Conservation (phyloP, 1,140 invertebrate species). For the Heliconius congener region DNA sequence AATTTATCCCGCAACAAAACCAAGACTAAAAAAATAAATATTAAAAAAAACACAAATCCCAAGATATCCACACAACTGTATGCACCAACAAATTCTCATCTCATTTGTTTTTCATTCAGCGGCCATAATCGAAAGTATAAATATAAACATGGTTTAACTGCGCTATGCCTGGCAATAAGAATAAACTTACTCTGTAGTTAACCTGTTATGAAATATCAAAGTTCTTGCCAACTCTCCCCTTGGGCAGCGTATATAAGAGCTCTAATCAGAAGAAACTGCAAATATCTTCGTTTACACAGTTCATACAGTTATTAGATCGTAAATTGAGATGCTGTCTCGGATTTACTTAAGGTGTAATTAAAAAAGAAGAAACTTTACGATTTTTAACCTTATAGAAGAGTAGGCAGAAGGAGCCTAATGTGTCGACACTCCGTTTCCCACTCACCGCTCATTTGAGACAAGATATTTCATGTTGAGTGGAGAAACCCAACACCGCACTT, state of each 20-base stretch:
- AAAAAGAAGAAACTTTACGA: no score
- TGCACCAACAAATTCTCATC: conserved; percentile 71
- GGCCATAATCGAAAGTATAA: conserved; percentile 79
- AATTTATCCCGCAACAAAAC: background rate
- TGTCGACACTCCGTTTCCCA: no score
- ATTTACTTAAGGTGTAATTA: background rate
- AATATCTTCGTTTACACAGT: conserved; percentile 16
- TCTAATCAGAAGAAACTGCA: conserved; percentile 16
- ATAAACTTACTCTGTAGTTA: conserved; percentile 72
- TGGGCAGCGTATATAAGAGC: conserved; percentile 19
- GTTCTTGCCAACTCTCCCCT: conserved; percentile 31
- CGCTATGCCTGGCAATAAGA: conserved; percentile 69
- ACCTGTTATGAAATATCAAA: conserved; percentile 60
- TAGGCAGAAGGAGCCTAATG: no score
- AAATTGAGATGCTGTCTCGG: background rate
- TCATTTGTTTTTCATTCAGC: conserved; percentile 80
- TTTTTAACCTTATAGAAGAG: no score
- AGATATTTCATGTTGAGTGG: no score
- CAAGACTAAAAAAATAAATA: background rate
- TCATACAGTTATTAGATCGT: background rate
- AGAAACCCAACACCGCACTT: no score
- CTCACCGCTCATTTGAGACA: no score
- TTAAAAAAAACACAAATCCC: background rate
- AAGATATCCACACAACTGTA: conserved; percentile 45
- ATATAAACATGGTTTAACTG: conserved; percentile 75